Base-by-base conservation (phyloP, 2,888 invertebrate genomes). In the Drosophila meridiana region DNA sequence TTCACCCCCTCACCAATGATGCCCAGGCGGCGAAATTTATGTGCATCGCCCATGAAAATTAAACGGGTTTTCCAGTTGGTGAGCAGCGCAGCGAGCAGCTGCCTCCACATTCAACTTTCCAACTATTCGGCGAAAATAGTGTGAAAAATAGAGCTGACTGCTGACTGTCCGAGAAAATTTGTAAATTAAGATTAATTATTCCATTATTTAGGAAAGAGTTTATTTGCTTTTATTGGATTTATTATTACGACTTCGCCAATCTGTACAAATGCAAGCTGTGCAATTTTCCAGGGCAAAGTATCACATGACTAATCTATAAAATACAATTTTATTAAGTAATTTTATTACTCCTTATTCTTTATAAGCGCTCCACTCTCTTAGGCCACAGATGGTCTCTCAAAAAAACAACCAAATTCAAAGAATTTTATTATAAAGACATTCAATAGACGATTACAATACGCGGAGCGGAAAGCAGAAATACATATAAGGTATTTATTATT, bases 111-210 rank as follows among this genome's bases (percentile, higher is more conserved):
- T 74, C 72, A 60, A 72, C 45, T 74, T 58, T 58, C 40, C 7
- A 61, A 62, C 61, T 73, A 65, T 76, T 63, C 53, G 14, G 13
- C 55, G 57, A 74, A 80, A 85, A 82, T 73, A 86, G 81, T 71
- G 74, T 70, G 81, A 72, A 87, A 83, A 78, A 76, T 78, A 57
- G 62, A 73, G 74, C 55, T 60, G 61, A 57, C 68, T 55, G 64
- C 69, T 47, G 38, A 30, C 68, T 47, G 38, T 34, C 68, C 43
- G 47, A 68, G 63, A 72, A 70, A 82, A 40, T 70, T 9, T 52
- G 50, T 57, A 70, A 84, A 87, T 87, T 76, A 76, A 86, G 87
- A 86, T 89, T 70, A 82, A 86, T 84, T 79, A 57, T 48, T 55
- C 67, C 68, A 82, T 73, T 82, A 76, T 69, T 60, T 69, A 36